Evolutionary conservation across 1,140 invertebrate species (phyloP).

Genomic region (Chrysopa pallens): DNA sequence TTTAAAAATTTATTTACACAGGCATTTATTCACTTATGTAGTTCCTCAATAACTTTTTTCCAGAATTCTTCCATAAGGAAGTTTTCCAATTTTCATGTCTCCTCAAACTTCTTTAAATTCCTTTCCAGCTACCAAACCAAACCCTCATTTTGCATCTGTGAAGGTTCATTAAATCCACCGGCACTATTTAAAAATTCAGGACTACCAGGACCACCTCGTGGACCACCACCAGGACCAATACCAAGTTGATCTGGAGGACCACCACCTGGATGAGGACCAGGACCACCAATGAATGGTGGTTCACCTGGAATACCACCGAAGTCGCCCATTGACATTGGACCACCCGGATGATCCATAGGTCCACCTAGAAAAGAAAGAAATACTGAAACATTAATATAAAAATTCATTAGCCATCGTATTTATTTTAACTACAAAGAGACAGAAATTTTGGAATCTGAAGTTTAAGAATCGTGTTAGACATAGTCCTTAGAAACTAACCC

Average conservation of each 20-base stretch:
- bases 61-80: too few relatives aligned
- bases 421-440: slow-evolving; percentile 1
- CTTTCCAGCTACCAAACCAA: slow-evolving; percentile 45
- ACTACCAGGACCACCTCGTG: slow-evolving; percentile 25
- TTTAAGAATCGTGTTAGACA: neutral
- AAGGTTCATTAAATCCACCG: slow-evolving; percentile 44
- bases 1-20: too few relatives aligned
- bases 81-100: neutral
- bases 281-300: slow-evolving; percentile 38
- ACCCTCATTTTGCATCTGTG: slow-evolving; percentile 51
- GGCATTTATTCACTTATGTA: too few relatives aligned
- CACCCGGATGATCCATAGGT: slow-evolving; percentile 45
- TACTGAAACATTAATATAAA: slow-evolving; percentile 9
- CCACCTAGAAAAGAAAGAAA: slow-evolving; percentile 25
- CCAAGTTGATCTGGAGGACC: slow-evolving; percentile 25
- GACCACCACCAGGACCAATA: slow-evolving; percentile 25
- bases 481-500: neutral
- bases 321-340: slow-evolving; percentile 44
- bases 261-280: slow-evolving; percentile 33
- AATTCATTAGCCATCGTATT: slow-evolving; percentile 12
- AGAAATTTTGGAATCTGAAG: neutral
- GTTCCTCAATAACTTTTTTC: too few relatives aligned
- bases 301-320: slow-evolving; percentile 39
- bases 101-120: slow-evolving; percentile 20
- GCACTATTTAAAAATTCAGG: slow-evolving; percentile 32